A percentile compares a stretch with the other conserved stretches of the same genome.
Conservation (phyloP, 64 coral and sea anemone species). For the Trachythela sp. region DNA sequence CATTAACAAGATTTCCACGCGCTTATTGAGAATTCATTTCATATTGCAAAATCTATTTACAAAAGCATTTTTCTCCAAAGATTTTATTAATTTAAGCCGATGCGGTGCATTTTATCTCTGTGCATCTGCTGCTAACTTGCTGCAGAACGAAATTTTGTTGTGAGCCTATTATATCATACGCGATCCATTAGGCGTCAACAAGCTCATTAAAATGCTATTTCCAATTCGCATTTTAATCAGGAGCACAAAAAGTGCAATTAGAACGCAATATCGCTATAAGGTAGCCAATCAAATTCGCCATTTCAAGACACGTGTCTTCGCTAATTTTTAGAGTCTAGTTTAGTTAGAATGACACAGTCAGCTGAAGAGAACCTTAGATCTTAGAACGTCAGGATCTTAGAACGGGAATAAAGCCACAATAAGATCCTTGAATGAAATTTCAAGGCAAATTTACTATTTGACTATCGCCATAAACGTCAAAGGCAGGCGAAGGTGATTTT, state of each 20-base stretch:
- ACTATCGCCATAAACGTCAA: background rate
- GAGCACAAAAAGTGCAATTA: background rate
- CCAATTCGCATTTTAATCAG: slow-evolving; percentile 6
- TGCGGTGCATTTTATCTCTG: background rate
- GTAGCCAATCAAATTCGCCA: background rate
- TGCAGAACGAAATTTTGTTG: background rate
- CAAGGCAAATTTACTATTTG: background rate
- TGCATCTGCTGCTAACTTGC: background rate
- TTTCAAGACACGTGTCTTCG: background rate
- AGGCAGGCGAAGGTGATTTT: background rate
- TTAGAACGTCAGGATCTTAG: background rate
- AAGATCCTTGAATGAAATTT: background rate
- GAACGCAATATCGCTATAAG: background rate
- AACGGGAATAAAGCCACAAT: background rate
- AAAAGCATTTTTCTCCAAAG: background rate
- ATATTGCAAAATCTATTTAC: background rate
- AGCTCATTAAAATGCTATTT: background rate
- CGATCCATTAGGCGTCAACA: background rate
- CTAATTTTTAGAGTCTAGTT: background rate
- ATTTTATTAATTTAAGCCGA: background rate
- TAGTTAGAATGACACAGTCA: background rate
- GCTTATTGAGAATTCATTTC: background rate
- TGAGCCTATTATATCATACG: background rate
- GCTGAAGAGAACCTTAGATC: background rate
- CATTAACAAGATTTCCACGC: background rate